phyloP scores from a whole-genome alignment of 2,888 invertebrate genomes.

The Andricus curvator region DNA sequence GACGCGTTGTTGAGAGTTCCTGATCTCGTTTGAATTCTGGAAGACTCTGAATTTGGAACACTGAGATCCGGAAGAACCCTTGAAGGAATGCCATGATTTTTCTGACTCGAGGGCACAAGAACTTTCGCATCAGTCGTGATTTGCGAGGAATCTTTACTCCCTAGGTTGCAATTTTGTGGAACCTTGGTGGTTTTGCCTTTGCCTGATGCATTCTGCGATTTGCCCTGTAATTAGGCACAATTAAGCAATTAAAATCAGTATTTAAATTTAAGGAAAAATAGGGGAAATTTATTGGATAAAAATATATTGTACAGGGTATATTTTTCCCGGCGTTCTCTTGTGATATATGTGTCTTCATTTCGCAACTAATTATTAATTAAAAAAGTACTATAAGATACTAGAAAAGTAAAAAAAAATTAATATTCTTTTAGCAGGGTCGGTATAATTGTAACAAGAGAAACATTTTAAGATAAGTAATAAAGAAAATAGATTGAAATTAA shows the following conservation, averaged over 20 bases:
- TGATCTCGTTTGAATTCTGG: constrained; percentile 75
- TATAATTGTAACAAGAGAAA: no score
- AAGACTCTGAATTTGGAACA: constrained; percentile 75
- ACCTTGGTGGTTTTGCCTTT: constrained; percentile 55
- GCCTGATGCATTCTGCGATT: constrained; percentile 49
- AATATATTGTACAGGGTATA: no score
- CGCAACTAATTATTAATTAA: no score
- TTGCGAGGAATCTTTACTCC: constrained; percentile 53
- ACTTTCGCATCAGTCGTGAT: constrained; percentile 41
- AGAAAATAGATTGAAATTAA: no score
- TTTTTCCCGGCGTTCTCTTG: no score
- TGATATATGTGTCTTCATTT: no score
- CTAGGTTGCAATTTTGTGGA: constrained; percentile 13
- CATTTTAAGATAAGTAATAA: no score
- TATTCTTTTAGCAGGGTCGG: no score
- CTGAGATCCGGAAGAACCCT: constrained; percentile 73
- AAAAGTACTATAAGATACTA: no score
- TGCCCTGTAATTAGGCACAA: constrained; percentile 44
- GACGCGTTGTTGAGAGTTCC: constrained; percentile 66
- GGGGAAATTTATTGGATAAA: no score
- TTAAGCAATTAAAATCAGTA: not conserved
- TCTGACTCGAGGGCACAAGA: constrained; percentile 56
- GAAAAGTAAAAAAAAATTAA: no score
- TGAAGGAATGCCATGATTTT: constrained; percentile 65
- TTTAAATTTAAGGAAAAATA: no score